Percentiles rank a stretch among this genome's conserved stretches.
Conservation (phyloP, 2,797 vertebrate genomes). For the Epinephelus awoara region DNA sequence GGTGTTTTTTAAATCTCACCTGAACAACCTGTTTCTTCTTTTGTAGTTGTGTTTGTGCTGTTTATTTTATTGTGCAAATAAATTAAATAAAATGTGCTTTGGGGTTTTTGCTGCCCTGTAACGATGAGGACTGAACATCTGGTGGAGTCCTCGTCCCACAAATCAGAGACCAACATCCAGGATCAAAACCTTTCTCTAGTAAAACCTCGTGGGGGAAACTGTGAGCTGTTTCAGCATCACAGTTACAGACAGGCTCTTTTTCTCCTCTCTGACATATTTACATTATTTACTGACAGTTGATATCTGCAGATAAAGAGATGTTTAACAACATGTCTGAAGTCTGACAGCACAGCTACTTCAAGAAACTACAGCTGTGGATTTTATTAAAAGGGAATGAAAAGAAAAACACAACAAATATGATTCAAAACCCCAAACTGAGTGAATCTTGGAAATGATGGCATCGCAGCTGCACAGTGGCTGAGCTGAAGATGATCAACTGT, state of each 20-base stretch:
- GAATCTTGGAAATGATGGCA: too few species aligned
- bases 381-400: not conserved
- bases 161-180: not conserved
- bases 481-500: not conserved
- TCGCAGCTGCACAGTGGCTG: not conserved
- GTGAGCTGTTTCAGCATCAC: conserved; percentile 4
- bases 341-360: not conserved
- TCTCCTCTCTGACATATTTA: not conserved
- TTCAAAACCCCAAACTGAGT: not conserved
- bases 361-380: not conserved
- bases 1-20: too few species aligned
- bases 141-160: conserved; percentile 47
- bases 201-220: not conserved
- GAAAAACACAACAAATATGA: not conserved
- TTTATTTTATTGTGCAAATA: too few species aligned
- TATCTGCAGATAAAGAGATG: not conserved
- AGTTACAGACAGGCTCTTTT: not conserved
- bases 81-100: not conserved
- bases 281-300: not conserved
- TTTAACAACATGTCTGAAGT: not conserved
- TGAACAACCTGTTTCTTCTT: too few species aligned
- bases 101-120: conserved; percentile 6
- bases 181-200: not conserved
- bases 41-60: too few species aligned
- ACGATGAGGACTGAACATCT: conserved; percentile 39